phyloP scores from a whole-genome alignment of 2,888 invertebrate genomes.

The Stenoptilia bipunctidactyla region DNA sequence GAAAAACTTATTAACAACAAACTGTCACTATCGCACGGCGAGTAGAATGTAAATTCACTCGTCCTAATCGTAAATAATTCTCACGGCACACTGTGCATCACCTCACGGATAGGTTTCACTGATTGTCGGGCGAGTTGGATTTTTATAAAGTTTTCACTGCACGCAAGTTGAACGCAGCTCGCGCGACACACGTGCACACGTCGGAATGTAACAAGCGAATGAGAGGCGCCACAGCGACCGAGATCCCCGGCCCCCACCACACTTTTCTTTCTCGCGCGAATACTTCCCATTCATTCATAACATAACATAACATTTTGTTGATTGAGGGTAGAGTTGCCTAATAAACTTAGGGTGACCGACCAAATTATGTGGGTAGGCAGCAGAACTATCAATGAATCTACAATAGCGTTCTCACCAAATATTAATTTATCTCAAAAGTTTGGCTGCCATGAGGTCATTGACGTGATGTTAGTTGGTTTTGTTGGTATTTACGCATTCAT shows the following conservation, averaged over 20 bases:
- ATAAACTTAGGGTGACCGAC: too few relatives aligned
- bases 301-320: constrained; percentile 13
- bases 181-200: constrained; percentile 27
- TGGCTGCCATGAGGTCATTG: too few relatives aligned
- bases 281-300: constrained; percentile 49
- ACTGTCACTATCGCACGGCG: constrained; percentile 48
- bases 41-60: constrained; percentile 29
- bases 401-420: too few relatives aligned
- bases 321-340: constrained; percentile 27
- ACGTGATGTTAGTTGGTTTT: too few relatives aligned
- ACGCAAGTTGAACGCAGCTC: constrained; percentile 38
- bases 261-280: constrained; percentile 14
- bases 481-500: too few relatives aligned
- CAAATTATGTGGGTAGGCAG: too few relatives aligned
- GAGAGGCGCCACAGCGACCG: constrained; percentile 22
- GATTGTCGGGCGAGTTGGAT: constrained; percentile 40
- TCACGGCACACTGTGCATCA: constrained; percentile 47
- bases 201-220: constrained; percentile 51
- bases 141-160: constrained; percentile 57
- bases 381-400: too few relatives aligned
- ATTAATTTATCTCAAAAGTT: too few relatives aligned
- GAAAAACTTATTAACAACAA: constrained; percentile 43
- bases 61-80: constrained; percentile 27
- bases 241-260: constrained; percentile 21
- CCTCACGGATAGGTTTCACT: constrained; percentile 59